A percentile compares a stretch with the other conserved stretches of the same genome.
phyloP scores from a whole-genome alignment of 2,113 vertebrate species.

The Mustela nigripes region DNA sequence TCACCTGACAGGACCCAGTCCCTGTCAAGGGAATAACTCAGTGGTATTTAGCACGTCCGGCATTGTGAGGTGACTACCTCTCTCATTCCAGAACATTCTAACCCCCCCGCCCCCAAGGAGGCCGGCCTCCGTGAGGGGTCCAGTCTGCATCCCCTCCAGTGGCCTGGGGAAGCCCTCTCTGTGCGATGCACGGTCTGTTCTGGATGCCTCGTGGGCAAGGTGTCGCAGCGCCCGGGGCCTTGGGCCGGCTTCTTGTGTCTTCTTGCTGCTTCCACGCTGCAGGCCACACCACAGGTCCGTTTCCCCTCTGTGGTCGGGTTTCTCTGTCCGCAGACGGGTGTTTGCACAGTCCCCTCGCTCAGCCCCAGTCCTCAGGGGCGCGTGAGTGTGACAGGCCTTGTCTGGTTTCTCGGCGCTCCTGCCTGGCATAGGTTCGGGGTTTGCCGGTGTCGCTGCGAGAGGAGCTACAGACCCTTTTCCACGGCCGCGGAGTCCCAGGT shows the following conservation, averaged over 20 bases:
- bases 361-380: not conserved
- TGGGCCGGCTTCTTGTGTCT: not conserved
- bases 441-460: not conserved
- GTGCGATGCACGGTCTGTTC: accelerated
- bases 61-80: accelerated
- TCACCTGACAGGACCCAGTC: not conserved
- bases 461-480: not conserved
- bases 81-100: too few relatives aligned
- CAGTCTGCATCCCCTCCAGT: accelerated
- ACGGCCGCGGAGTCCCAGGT: not conserved
- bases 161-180: accelerated
- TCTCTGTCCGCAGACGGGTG: not conserved
- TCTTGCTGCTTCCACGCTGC: not conserved
- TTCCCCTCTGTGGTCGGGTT: not conserved
- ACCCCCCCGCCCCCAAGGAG: not conserved
- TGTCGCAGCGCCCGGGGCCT: not conserved
- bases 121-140: accelerated
- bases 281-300: not conserved
- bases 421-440: not conserved
- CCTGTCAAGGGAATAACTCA: not conserved
- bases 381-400: not conserved
- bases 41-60: accelerated
- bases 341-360: too few relatives aligned
- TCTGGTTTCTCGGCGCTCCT: not conserved
- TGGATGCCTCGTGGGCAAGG: not conserved